Percentiles rank a stretch among this genome's conserved stretches.
phyloP scores from a whole-genome alignment of 1,140 invertebrate species.

The Palaemon carinicauda region DNA sequence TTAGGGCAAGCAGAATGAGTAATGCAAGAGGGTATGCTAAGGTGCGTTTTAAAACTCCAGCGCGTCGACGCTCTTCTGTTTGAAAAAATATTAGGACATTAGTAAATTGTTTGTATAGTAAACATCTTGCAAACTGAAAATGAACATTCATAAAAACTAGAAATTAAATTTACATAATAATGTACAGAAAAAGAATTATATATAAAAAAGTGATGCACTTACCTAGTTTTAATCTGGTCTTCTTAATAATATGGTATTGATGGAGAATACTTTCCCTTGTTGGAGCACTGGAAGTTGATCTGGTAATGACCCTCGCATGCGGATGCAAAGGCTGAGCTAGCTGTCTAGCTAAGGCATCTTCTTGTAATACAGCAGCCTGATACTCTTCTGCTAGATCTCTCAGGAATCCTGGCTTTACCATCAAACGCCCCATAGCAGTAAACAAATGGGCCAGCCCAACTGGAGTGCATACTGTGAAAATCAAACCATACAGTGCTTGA shows the following conservation, averaged over 20 bases:
- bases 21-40: conserved; percentile 92
- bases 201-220: background rate
- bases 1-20: conserved; percentile 83
- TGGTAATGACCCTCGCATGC: conserved; percentile 34
- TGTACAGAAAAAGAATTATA: no score
- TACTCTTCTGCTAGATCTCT: conserved; percentile 42
- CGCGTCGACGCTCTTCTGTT: conserved; percentile 32
- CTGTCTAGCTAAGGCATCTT: conserved; percentile 46
- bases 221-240: conserved; percentile 20
- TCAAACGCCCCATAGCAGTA: conserved; percentile 86
- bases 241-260: conserved; percentile 7
- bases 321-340: conserved; percentile 19
- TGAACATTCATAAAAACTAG: no score
- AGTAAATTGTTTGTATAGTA: background rate
- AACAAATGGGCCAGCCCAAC: conserved; percentile 91
- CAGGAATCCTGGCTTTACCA: conserved; percentile 78
- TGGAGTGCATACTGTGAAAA: conserved; percentile 85
- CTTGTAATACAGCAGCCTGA: conserved; percentile 35
- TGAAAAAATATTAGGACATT: background rate
- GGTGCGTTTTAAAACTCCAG: conserved; percentile 72
- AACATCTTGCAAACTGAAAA: no score
- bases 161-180: no score
- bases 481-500: background rate
- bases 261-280: background rate
- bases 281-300: conserved; percentile 1